Conservation (phyloP, 2,113 vertebrate species). For the Condylura cristata region DNA sequence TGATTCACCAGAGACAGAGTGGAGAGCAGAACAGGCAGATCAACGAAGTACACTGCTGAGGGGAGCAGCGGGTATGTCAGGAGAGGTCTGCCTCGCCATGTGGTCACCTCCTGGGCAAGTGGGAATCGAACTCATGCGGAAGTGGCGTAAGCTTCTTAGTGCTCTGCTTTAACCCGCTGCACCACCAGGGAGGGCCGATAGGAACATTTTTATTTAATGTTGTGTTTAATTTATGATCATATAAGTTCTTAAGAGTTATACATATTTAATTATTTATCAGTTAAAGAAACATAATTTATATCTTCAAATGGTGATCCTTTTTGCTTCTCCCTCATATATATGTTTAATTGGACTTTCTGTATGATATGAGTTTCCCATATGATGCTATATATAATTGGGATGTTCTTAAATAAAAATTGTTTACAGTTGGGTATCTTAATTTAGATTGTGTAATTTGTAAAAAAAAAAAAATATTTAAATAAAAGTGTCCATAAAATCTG, state of each 20-base stretch:
- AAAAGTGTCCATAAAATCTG: not conserved
- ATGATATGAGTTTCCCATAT: conserved; percentile 12
- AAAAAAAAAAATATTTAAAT: conserved; percentile 27
- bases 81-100: too few relatives aligned
- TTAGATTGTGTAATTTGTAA: not conserved
- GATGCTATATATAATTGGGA: not conserved
- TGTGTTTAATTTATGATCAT: not conserved
- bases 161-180: too few relatives aligned
- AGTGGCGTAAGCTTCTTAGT: too few relatives aligned
- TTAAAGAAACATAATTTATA: conserved; percentile 36
- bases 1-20: too few relatives aligned
- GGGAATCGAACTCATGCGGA: too few relatives aligned
- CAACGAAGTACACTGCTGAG: too few relatives aligned
- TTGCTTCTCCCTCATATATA: not conserved
- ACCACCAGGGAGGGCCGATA: too few relatives aligned
- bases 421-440: not conserved
- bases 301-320: not conserved
- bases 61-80: too few relatives aligned
- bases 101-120: too few relatives aligned
- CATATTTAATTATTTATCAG: conserved; percentile 18
- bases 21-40: too few relatives aligned
- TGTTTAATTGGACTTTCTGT: not conserved
- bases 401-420: not conserved
- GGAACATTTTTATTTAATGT: not conserved
- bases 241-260: not conserved